A percentile compares a stretch with the other conserved stretches of the same genome.
Evolutionary conservation across 2,113 vertebrate genomes (phyloP).

Genomic region (Neofelis nebulosa): DNA sequence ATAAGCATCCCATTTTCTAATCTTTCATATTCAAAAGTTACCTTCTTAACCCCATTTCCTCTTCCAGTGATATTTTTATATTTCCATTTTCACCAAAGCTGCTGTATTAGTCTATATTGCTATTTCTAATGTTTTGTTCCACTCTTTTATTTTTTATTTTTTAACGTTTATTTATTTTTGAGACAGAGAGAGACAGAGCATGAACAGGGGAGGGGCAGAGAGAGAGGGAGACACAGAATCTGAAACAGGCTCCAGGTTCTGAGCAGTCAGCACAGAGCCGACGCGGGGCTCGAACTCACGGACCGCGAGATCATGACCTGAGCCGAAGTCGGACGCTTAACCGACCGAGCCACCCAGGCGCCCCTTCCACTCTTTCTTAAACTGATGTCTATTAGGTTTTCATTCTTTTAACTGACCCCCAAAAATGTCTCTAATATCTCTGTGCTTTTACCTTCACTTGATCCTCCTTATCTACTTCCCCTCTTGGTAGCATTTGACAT

Average conservation of each 20-base stretch:
- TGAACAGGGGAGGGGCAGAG: no score
- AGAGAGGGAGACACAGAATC: no score
- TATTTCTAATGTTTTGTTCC: neutral
- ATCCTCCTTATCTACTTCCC: neutral
- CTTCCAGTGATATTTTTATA: neutral
- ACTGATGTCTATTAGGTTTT: neutral
- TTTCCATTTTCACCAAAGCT: neutral
- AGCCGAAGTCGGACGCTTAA: no score
- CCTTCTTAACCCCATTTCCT: neutral
- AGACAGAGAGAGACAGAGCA: no score
- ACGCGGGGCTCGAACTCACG: no score
- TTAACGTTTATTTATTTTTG: no score
- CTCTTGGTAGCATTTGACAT: neutral
- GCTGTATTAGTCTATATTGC: rapidly evolving
- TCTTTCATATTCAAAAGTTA: neutral
- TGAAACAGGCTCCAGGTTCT: no score
- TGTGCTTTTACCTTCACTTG: neutral
- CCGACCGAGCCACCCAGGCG: no score
- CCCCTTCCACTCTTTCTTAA: neutral
- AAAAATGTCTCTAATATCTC: neutral
- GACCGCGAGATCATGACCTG: no score
- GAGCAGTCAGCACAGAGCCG: no score
- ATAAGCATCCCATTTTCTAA: neutral
- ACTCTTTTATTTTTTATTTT: neutral
- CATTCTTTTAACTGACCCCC: neutral